Evolutionary conservation across 2,113 vertebrate genomes (phyloP), one percentile per base, ranked within the genome.

Genomic region (Pachypanchax playfairii): DNA sequence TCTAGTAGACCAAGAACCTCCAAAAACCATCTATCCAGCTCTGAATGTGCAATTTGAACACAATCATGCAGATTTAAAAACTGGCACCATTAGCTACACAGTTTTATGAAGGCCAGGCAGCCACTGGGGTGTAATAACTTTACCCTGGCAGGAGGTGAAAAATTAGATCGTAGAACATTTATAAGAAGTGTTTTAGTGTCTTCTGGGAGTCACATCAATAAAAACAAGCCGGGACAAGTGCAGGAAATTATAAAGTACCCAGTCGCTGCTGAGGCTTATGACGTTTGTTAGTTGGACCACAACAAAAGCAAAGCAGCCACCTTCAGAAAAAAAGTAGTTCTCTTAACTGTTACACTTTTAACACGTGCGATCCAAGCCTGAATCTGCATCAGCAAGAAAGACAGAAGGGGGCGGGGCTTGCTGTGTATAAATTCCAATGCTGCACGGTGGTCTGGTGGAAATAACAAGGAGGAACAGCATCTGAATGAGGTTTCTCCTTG

Each of bases 11-110:
- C 56, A 72, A 62, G 47, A 57, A 62, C 59, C 59, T 81, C 83
- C 67, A 68, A 36, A 41, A 83, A 72, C 81, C 62, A 70, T 77
- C 75, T 65, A 82, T 88, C 63, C 70, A 55, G 43, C 65, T 73
- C 70, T 49, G 20, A 50, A 53, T 65, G 73, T 59, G 50, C 28
- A 61, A 59, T 53, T 22, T 58, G 54, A 65, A 56, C 54, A 47
- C 72, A 61, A 66, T 68, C 65, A 65, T 43, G 51, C 49, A 29
- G 31, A 28, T 29, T 42, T 39, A 47, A 36, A 65, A 70, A 73
- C 57, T 69, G 75, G 57, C 75, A 76, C 77, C 80, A 80, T 84
- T 81, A 70, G 83, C 79, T 85, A 77, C 71, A 74, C 65, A 48
- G 77, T 77, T 86, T 73, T 78, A 73, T 63, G 52, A 54, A 75